Evolutionary conservation across 2,888 invertebrate genomes (phyloP).

Genomic region (Hypolimnas misippus): DNA sequence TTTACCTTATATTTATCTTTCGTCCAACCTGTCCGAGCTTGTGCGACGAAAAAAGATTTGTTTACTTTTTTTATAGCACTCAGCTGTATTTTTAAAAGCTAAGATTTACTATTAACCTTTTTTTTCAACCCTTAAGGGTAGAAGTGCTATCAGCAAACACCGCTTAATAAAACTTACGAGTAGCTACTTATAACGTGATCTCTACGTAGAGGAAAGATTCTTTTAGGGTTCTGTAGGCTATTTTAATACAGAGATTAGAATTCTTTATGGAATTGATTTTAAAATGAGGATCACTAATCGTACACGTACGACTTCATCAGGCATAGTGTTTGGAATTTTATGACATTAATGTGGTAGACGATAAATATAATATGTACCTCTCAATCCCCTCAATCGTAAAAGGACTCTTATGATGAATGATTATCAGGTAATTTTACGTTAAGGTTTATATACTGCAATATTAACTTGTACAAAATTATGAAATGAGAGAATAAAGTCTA

Average conservation of each 20-base stretch:
- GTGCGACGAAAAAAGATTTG: constrained; percentile 56
- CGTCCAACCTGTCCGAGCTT: constrained; percentile 55
- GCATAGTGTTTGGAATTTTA: no score
- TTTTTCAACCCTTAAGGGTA: constrained; percentile 42
- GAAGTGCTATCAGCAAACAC: constrained; percentile 29
- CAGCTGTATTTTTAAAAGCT: constrained; percentile 54
- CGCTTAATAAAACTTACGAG: constrained; percentile 13
- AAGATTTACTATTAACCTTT: constrained; percentile 38
- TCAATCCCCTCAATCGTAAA: no score
- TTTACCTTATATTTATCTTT: constrained; percentile 51
- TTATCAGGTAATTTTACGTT: no score
- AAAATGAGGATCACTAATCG: no score
- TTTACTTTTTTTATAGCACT: constrained; percentile 60
- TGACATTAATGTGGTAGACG: no score
- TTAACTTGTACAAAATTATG: no score
- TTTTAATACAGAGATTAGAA: background rate
- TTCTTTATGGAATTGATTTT: background rate
- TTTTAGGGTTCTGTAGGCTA: background rate
- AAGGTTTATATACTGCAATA: no score
- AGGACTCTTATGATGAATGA: no score
- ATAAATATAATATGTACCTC: no score
- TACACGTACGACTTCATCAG: no score
- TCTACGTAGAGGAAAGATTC: no score
- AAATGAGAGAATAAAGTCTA: no score
- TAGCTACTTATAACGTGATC: constrained; percentile 1